Conservation (phyloP, 2,113 vertebrate species). For the Phalacrocorax carbo region DNA sequence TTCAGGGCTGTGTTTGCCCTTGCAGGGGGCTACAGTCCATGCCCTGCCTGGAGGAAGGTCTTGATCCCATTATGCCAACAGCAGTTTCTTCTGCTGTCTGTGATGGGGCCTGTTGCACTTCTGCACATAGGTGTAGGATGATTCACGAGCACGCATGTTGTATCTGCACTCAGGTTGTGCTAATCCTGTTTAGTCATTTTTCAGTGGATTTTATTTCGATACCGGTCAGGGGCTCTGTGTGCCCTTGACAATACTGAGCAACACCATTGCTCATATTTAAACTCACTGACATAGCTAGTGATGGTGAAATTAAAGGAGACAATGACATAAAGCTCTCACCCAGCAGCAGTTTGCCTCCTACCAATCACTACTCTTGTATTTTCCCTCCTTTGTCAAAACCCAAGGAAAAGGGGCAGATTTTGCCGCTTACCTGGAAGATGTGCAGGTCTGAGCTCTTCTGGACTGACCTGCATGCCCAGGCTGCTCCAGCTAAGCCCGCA, state of each 20-base stretch:
- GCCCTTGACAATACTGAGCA: conserved; percentile 37
- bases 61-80: neutral
- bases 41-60: neutral
- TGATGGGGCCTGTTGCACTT: neutral
- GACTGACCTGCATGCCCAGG: neutral
- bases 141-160: neutral
- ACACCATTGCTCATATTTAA: conserved; percentile 53
- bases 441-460: neutral
- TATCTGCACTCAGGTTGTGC: neutral
- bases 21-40: accelerated
- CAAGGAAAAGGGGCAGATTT: neutral
- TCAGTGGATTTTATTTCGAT: conserved; percentile 57
- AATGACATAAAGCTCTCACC: conserved; percentile 36
- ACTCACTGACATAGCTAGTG: conserved; percentile 45
- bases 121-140: neutral
- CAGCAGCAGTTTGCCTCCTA: neutral
- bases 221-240: neutral
- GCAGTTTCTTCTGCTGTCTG: neutral
- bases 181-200: conserved; percentile 49
- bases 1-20: neutral
- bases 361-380: neutral
- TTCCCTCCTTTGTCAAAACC: neutral
- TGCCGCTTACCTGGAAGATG: neutral
- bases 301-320: conserved; percentile 53
- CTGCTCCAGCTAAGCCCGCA: neutral